Evolutionary conservation across 2,888 invertebrate genomes (phyloP).

Genomic region (Crepidodera aurea): DNA sequence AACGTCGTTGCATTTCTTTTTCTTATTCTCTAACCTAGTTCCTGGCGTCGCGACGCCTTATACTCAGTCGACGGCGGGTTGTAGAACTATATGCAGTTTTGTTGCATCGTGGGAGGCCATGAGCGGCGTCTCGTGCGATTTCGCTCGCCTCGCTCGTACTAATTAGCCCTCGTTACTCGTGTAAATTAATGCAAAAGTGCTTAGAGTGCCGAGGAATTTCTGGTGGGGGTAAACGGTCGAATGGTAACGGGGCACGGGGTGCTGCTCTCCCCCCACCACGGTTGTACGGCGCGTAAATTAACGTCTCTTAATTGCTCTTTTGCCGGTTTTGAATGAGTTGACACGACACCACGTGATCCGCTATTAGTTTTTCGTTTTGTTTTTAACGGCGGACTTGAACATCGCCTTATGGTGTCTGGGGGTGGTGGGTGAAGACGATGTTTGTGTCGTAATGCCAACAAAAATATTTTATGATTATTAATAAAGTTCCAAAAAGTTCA

Average conservation of each 20-base stretch:
- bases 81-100: slow-evolving; percentile 58
- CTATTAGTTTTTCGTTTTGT: slow-evolving; percentile 20
- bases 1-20: slow-evolving; percentile 55
- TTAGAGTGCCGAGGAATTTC: slow-evolving; percentile 39
- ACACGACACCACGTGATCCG: slow-evolving; percentile 43
- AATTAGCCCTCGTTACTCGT: slow-evolving; percentile 43
- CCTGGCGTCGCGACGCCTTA: slow-evolving; percentile 58
- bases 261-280: slow-evolving; percentile 41
- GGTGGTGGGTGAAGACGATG: slow-evolving; percentile 4
- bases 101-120: slow-evolving; percentile 43
- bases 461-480: background rate
- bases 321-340: slow-evolving; percentile 45
- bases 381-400: background rate
- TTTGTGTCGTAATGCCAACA: slow-evolving; percentile 7
- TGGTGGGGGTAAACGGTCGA: slow-evolving; percentile 40
- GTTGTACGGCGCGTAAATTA: slow-evolving; percentile 45
- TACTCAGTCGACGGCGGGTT: slow-evolving; percentile 58
- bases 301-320: slow-evolving; percentile 46
- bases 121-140: slow-evolving; percentile 33
- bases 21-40: slow-evolving; percentile 63
- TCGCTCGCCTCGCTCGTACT: slow-evolving; percentile 33
- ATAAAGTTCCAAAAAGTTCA: slow-evolving; percentile 7
- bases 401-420: background rate
- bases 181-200: slow-evolving; percentile 50
- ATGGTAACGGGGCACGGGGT: slow-evolving; percentile 35